Percentiles rank a stretch among this genome's conserved stretches.
Evolutionary conservation across 2,797 vertebrate species (phyloP).

Genomic region (Salmo trutta): DNA sequence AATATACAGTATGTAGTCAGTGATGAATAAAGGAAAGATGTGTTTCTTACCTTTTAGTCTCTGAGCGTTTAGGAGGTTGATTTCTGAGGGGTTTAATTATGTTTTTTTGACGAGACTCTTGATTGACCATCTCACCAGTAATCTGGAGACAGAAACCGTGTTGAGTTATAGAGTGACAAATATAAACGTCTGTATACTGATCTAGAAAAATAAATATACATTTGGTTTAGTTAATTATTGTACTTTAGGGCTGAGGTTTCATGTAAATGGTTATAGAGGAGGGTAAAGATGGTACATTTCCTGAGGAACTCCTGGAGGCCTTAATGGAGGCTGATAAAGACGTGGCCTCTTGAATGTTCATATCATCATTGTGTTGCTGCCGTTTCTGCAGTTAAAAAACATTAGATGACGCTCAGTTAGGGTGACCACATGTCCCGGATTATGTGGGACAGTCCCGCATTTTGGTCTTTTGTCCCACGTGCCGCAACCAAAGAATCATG

Average conservation of each 20-base stretch:
- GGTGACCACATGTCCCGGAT: no score
- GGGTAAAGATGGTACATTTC: not conserved
- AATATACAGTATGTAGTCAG: not conserved
- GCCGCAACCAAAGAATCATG: no score
- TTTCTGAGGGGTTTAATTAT: not conserved
- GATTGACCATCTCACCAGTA: no score
- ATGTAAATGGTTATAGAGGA: not conserved
- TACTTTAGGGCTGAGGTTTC: not conserved
- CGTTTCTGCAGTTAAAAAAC: not conserved
- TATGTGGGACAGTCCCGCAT: not conserved
- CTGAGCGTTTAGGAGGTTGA: not conserved
- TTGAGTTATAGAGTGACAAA: not conserved
- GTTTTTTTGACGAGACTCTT: not conserved
- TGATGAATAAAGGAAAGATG: not conserved
- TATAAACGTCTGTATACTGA: not conserved
- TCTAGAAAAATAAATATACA: not conserved
- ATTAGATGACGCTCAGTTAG: not conserved
- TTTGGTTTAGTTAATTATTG: not conserved
- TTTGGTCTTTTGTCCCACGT: no score
- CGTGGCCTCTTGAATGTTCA: not conserved
- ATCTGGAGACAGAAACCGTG: not conserved
- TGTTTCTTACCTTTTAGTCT: not conserved
- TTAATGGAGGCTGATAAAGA: not conserved
- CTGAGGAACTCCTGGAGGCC: not conserved
- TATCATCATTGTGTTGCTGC: not conserved